A percentile compares a stretch with the other conserved stretches of the same genome.
Conservation (phyloP, 2,888 invertebrate species). For the Galerucella calmariensis region DNA sequence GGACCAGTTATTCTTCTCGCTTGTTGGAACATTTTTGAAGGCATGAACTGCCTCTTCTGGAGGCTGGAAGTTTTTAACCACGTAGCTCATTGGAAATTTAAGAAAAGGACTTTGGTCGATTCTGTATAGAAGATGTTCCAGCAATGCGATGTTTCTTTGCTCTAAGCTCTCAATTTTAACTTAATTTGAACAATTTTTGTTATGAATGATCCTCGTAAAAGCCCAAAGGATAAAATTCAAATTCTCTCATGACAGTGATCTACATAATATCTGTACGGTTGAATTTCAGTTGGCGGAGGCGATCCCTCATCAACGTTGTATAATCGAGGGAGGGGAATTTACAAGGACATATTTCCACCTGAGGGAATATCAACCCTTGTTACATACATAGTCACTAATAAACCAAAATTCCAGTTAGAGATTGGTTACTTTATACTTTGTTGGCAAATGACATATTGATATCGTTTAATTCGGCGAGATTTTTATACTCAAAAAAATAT, state of each 20-base stretch:
- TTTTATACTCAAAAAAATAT: not conserved
- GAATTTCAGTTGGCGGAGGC: conserved; percentile 31
- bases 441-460: not conserved
- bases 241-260: conserved; percentile 42
- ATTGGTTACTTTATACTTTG: conserved; percentile 9
- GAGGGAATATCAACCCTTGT: conserved; percentile 22
- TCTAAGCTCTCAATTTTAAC: not conserved
- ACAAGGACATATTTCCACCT: conserved; percentile 37
- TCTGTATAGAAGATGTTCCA: too few relatives aligned
- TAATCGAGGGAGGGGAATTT: conserved; percentile 44
- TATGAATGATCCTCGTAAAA: conserved; percentile 3
- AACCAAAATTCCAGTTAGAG: conserved; percentile 7
- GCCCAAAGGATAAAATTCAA: conserved; percentile 28
- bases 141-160: too few relatives aligned
- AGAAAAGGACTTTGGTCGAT: too few relatives aligned
- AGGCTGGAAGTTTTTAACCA: not conserved
- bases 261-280: conserved; percentile 42
- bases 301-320: conserved; percentile 43
- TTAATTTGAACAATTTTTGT: not conserved
- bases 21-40: too few relatives aligned
- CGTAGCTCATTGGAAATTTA: not conserved
- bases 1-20: too few relatives aligned
- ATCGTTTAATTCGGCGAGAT: not conserved
- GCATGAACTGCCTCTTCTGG: too few relatives aligned
- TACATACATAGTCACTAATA: conserved; percentile 5